Evolutionary conservation across 2,113 vertebrate species (phyloP).

Genomic region (Osmerus mordax): DNA sequence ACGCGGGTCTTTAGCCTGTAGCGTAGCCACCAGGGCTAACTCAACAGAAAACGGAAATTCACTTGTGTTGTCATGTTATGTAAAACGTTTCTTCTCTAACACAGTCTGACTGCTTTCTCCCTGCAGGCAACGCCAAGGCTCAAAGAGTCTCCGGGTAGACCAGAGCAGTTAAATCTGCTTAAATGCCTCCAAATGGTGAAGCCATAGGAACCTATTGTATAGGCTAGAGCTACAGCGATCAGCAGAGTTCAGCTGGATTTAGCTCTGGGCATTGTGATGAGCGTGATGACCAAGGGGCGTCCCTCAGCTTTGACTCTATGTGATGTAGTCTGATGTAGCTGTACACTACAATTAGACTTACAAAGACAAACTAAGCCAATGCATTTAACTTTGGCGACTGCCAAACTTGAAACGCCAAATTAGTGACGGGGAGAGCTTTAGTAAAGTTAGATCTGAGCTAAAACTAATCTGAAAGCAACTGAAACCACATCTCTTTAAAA

Average conservation of each 20-base stretch:
- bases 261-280: conserved; percentile 25
- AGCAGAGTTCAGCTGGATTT: conserved; percentile 31
- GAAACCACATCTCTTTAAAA: no score
- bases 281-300: not conserved
- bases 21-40: not conserved
- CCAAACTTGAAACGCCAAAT: not conserved
- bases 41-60: not conserved
- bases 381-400: no score
- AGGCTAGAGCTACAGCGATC: conserved; percentile 3
- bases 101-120: not conserved
- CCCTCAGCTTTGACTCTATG: conserved; percentile 56
- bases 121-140: not conserved
- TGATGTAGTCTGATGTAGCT: conserved; percentile 56
- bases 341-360: conserved; percentile 21
- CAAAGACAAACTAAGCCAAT: no score
- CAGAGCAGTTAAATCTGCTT: not conserved
- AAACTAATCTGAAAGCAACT: not conserved
- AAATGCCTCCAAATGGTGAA: not conserved
- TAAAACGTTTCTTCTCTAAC: not conserved
- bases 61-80: no score
- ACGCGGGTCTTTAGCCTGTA: not conserved
- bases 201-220: no score
- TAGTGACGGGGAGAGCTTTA: not conserved
- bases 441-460: not conserved
- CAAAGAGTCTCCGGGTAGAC: not conserved